Conservation (phyloP, 2,113 vertebrate species). For the Monopterus albus region DNA sequence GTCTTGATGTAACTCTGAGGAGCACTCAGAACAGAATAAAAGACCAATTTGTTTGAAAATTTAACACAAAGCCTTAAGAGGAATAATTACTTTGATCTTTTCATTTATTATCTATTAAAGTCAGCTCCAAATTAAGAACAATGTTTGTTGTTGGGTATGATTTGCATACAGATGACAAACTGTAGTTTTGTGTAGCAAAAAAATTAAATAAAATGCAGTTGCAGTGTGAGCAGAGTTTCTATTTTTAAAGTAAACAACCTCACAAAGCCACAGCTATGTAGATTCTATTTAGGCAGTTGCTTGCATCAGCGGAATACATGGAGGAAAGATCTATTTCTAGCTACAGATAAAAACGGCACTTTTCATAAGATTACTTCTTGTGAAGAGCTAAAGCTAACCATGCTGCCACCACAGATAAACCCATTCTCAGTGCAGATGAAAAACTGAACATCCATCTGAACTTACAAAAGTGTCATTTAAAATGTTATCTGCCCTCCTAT, state of each 20-base stretch:
- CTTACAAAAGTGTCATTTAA: not conserved
- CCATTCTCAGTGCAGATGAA: not conserved
- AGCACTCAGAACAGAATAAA: constrained; percentile 44
- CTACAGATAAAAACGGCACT: constrained; percentile 44
- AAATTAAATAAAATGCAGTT: too few relatives aligned
- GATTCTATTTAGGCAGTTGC: constrained; percentile 25
- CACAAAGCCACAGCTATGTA: not conserved
- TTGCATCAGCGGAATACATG: constrained; percentile 17
- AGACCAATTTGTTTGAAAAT: constrained; percentile 52
- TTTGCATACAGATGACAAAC: constrained; percentile 56
- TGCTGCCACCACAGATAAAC: constrained; percentile 12
- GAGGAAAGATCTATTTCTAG: constrained; percentile 51
- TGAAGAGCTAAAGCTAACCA: constrained; percentile 3
- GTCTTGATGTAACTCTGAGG: constrained; percentile 4
- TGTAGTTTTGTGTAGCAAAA: constrained; percentile 20
- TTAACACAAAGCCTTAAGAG: constrained; percentile 51
- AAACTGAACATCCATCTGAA: not conserved
- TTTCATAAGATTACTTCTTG: not conserved
- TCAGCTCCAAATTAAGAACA: constrained; percentile 35
- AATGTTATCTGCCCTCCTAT: not conserved
- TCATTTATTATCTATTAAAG: constrained; percentile 45
- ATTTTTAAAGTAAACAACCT: constrained; percentile 24
- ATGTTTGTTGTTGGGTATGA: constrained; percentile 44
- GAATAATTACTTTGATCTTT: constrained; percentile 53
- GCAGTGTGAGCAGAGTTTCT: constrained; percentile 15